Conservation (phyloP, 2,113 vertebrate genomes). For the Collichthys lucidus region DNA sequence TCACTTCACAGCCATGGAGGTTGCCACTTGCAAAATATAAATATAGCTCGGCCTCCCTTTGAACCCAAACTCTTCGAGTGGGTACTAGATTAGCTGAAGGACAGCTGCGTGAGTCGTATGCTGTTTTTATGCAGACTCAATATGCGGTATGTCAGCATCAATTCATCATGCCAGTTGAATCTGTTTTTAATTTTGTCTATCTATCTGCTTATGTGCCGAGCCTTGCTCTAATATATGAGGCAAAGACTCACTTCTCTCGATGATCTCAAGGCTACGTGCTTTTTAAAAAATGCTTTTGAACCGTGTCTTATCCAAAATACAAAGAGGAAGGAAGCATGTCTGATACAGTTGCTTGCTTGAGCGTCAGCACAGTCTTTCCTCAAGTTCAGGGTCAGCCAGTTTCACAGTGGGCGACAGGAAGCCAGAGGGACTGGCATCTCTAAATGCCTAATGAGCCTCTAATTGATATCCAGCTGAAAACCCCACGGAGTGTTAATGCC, state of each 20-base stretch:
- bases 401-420: conserved; percentile 65
- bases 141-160: neutral
- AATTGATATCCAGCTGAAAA: conserved; percentile 81
- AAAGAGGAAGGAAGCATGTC: neutral
- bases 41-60: no score
- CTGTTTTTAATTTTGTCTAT: neutral
- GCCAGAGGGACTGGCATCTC: conserved; percentile 58
- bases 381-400: conserved; percentile 66
- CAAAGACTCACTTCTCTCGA: no score
- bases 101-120: neutral
- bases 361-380: conserved; percentile 28
- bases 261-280: neutral
- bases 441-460: conserved; percentile 76
- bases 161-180: neutral
- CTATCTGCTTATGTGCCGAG: neutral
- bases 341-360: neutral
- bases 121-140: neutral
- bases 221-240: neutral
- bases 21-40: no score
- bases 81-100: no score
- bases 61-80: no score
- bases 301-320: neutral
- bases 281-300: neutral
- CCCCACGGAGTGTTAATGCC: conserved; percentile 67
- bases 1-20: no score